phyloP scores from a whole-genome alignment of 2,888 invertebrate genomes.

The Nasonia oneida region DNA sequence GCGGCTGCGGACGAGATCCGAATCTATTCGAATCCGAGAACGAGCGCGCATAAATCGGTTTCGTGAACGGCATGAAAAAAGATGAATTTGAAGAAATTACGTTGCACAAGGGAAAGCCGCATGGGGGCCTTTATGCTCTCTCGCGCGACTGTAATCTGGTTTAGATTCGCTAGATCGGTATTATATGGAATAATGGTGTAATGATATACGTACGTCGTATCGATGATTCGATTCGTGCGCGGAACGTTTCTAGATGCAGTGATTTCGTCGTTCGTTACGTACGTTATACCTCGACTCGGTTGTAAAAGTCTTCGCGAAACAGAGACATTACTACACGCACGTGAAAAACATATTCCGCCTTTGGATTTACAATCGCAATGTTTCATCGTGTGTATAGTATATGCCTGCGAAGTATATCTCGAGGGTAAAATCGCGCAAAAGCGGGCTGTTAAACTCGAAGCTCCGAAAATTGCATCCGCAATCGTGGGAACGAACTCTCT shows the following conservation, averaged over 20 bases:
- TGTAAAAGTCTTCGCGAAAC: neutral
- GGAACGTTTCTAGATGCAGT: neutral
- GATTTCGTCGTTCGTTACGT: neutral
- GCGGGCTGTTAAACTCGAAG: neutral
- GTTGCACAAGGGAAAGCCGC: slow-evolving; percentile 19
- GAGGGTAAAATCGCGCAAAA: neutral
- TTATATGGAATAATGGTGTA: too few species aligned
- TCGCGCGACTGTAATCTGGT: neutral
- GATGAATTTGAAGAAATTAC: slow-evolving; percentile 15
- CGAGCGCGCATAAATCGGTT: neutral
- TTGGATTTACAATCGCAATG: neutral
- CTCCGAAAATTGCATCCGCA: neutral
- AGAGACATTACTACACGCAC: neutral
- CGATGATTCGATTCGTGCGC: too few species aligned
- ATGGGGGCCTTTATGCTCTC: neutral
- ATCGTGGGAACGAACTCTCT: neutral
- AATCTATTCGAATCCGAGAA: slow-evolving; percentile 23
- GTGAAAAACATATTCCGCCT: neutral
- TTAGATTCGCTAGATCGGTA: neutral
- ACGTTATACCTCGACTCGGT: neutral
- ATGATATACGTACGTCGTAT: too few species aligned
- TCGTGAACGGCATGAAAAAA: neutral
- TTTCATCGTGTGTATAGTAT: neutral
- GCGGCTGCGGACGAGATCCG: neutral
- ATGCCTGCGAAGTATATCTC: neutral